Conservation (phyloP, 2,113 vertebrate genomes). For the Trogon melanurus region DNA sequence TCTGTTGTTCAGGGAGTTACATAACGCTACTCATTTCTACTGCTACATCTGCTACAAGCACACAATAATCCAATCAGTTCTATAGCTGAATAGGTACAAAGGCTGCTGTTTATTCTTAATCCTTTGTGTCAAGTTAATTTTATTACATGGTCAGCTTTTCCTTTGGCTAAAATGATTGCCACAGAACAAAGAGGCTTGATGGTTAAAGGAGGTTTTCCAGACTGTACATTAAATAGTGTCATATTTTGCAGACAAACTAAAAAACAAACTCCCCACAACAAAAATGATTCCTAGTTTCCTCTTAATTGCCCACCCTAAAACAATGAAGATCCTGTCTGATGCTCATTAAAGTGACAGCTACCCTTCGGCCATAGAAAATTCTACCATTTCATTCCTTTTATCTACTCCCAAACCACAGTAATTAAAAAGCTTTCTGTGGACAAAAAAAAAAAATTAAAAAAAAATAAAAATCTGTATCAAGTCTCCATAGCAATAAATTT, state of each 20-base stretch:
- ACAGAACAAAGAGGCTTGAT: background rate
- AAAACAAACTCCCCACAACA: background rate
- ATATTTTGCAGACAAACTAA: background rate
- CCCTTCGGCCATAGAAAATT: background rate
- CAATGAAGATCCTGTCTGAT: background rate
- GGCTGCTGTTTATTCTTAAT: background rate
- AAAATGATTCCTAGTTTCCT: background rate
- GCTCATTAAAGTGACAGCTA: background rate
- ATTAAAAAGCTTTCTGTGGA: background rate
- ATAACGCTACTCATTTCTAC: background rate
- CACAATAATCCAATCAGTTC: background rate
- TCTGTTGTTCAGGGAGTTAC: background rate
- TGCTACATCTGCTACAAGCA: conserved; percentile 18
- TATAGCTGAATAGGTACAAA: conserved; percentile 2
- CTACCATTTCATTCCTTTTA: background rate
- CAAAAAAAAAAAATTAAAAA: background rate
- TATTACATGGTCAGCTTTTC: background rate
- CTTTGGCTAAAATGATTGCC: background rate
- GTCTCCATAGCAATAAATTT: background rate
- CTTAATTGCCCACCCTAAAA: background rate
- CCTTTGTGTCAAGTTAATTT: conserved; percentile 31
- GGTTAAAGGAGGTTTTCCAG: background rate
- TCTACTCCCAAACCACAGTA: background rate
- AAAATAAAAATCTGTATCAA: background rate
- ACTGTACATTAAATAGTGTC: background rate